Conservation (phyloP, 1,140 invertebrate genomes). For the Gonatopus flavifemur region DNA sequence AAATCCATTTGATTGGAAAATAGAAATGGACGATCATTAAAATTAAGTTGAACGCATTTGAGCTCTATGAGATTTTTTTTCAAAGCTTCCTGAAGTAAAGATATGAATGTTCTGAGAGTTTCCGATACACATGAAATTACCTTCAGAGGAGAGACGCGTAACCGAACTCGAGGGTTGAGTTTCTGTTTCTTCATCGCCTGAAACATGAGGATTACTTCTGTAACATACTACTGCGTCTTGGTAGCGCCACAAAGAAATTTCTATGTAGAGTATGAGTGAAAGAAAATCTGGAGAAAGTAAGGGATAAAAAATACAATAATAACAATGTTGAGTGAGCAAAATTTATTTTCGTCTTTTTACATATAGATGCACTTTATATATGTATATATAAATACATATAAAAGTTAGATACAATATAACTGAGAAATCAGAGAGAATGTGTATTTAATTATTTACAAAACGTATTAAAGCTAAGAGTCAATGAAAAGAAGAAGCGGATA, state of each 20-base stretch:
- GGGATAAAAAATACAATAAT: no score
- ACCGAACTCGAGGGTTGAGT: conserved; percentile 47
- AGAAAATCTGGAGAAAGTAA: no score
- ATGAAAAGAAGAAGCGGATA: neutral
- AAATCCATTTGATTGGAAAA: no score
- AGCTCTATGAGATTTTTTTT: no score
- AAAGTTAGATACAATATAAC: conserved; percentile 2
- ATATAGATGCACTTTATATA: neutral
- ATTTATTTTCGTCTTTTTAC: neutral
- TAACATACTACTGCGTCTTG: no score
- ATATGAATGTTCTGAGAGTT: neutral
- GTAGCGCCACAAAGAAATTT: no score
- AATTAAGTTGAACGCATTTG: no score
- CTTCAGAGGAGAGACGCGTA: conserved; percentile 50
- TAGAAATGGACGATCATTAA: no score
- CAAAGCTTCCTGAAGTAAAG: no score
- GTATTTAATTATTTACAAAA: conserved; percentile 19
- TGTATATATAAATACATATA: neutral
- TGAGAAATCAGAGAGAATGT: conserved; percentile 28
- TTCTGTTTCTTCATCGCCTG: conserved; percentile 54
- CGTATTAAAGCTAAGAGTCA: conserved; percentile 12
- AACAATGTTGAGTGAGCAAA: neutral
- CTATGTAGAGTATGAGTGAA: no score
- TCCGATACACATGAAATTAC: conserved; percentile 36
- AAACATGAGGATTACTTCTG: conserved; percentile 20